These are phyloP conservation scores for Lepidostoma basale DNA, from an alignment of 1,140 invertebrate genomes.

Conservation along the genomic window DNA sequence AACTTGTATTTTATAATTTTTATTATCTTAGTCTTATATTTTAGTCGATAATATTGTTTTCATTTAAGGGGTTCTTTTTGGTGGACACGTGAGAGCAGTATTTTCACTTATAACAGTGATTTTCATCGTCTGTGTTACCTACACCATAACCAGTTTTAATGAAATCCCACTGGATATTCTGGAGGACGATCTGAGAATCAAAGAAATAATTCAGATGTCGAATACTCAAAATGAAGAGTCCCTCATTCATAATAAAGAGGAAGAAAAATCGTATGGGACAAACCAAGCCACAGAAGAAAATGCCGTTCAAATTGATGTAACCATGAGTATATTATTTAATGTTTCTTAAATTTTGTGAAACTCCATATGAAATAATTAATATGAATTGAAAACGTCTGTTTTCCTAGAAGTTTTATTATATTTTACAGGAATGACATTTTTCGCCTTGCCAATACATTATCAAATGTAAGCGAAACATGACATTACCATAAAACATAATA, in stretches of 20 bases:
- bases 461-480: too few relatives aligned
- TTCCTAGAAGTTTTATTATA: too few relatives aligned
- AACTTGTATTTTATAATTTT: too few relatives aligned
- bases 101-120: slow-evolving; percentile 88
- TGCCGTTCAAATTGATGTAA: slow-evolving; percentile 1
- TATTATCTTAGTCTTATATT: too few relatives aligned
- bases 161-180: slow-evolving; percentile 78
- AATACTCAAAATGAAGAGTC: slow-evolving; percentile 30
- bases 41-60: too few relatives aligned
- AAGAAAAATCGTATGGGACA: slow-evolving; percentile 41
- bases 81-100: slow-evolving; percentile 88
- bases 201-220: slow-evolving; percentile 36
- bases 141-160: slow-evolving; percentile 84
- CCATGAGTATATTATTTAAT: not conserved
- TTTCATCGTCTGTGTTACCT: slow-evolving; percentile 79
- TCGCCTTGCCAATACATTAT: too few relatives aligned
- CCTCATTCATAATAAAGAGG: slow-evolving; percentile 29
- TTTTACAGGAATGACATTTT: too few relatives aligned
- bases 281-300: slow-evolving; percentile 4
- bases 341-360: too few relatives aligned
- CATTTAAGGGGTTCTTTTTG: slow-evolving; percentile 72
- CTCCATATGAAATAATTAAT: too few relatives aligned
- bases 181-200: slow-evolving; percentile 48
- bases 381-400: too few relatives aligned
- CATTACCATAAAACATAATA: too few relatives aligned